phyloP scores from a whole-genome alignment of 2,797 vertebrate species.

The Crax fasciolata region DNA sequence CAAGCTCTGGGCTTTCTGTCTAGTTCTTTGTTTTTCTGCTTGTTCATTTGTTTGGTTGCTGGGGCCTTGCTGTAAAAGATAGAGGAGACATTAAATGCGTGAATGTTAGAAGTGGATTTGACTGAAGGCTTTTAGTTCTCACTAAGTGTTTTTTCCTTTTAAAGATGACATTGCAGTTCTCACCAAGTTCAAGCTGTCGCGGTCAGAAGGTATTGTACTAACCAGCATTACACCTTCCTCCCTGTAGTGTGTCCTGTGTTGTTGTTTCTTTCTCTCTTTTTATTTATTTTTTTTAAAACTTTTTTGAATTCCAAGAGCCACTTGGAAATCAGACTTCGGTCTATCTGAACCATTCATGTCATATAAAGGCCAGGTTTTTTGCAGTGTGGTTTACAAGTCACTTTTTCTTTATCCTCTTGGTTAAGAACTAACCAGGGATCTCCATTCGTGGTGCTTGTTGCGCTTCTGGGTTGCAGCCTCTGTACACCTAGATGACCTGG shows the following conservation, averaged over 20 bases:
- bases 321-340: neutral
- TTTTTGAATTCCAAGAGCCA: neutral
- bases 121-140: slow-evolving; percentile 3
- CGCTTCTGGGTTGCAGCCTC: neutral
- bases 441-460: neutral
- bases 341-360: neutral
- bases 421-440: neutral
- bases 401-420: neutral
- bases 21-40: neutral
- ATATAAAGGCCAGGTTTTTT: neutral
- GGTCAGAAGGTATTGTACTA: slow-evolving; percentile 77
- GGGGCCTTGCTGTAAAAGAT: neutral
- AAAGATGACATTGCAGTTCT: slow-evolving; percentile 76
- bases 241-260: neutral
- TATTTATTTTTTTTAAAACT: neutral
- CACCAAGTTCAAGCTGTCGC: slow-evolving; percentile 54
- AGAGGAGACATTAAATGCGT: neutral
- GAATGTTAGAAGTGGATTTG: neutral
- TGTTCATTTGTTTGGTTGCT: neutral
- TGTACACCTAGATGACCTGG: fast-evolving
- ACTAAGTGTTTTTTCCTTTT: slow-evolving; percentile 74
- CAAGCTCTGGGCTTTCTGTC: fast-evolving
- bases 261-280: neutral
- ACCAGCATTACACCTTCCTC: neutral
- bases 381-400: neutral